These are phyloP conservation scores for Carabus problematicus DNA, from an alignment of 2,888 invertebrate genomes.

Conservation along the genomic window DNA sequence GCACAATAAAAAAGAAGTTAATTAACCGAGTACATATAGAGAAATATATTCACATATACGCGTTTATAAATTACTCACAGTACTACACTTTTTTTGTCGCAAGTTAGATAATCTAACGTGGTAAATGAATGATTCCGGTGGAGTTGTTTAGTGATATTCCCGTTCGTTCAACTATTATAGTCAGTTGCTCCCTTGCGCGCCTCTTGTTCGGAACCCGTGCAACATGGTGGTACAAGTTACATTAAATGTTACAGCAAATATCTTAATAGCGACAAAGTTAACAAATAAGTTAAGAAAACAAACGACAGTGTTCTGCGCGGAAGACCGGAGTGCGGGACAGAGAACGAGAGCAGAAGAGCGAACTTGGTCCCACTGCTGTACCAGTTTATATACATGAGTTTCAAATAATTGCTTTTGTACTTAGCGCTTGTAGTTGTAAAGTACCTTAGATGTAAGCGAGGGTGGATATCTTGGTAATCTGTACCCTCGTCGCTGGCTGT, in stretches of 20 bases:
- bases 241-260: slow-evolving; percentile 39
- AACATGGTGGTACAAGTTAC: slow-evolving; percentile 23
- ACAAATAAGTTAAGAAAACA: slow-evolving; percentile 42
- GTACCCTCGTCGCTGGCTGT: slow-evolving; percentile 54
- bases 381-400: slow-evolving; percentile 47
- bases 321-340: slow-evolving; percentile 6
- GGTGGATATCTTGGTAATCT: slow-evolving; percentile 58
- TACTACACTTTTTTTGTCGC: no score
- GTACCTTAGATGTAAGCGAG: slow-evolving; percentile 38
- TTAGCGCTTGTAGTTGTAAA: slow-evolving; percentile 49
- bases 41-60: no score
- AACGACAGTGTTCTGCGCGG: slow-evolving; percentile 29
- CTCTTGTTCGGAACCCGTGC: no score
- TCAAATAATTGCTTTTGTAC: slow-evolving; percentile 57
- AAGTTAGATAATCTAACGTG: no score
- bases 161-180: no score
- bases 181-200: no score
- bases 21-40: no score
- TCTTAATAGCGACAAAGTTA: slow-evolving; percentile 40
- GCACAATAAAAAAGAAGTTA: no score
- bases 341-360: slow-evolving; percentile 13
- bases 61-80: no score
- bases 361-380: slow-evolving; percentile 23
- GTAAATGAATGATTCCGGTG: no score
- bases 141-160: no score